phyloP scores from a whole-genome alignment of 2,888 invertebrate species.

The Dolomedes plantarius region DNA sequence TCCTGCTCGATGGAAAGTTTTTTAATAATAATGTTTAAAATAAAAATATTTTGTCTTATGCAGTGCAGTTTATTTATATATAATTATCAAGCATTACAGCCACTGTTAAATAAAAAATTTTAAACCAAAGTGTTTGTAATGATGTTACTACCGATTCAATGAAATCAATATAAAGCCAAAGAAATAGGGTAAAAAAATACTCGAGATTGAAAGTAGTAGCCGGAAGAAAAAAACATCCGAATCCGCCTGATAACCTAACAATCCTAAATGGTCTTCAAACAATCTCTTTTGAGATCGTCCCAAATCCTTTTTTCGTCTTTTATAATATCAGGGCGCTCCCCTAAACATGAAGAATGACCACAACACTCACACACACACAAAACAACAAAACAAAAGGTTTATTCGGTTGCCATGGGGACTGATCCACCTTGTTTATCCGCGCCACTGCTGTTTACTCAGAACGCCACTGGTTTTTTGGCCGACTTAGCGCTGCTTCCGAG shows the following conservation, averaged over 20 bases:
- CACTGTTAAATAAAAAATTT: no score
- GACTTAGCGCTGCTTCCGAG: background rate
- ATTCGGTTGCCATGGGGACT: conserved; percentile 48
- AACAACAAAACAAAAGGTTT: conserved; percentile 8
- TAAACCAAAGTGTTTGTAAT: no score
- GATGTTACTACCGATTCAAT: no score
- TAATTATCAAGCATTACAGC: no score
- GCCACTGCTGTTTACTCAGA: conserved; percentile 44
- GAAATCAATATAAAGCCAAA: no score
- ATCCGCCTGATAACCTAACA: conserved; percentile 1
- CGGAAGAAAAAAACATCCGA: background rate
- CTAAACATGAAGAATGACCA: conserved; percentile 12
- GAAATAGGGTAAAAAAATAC: no score
- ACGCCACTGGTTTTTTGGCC: background rate
- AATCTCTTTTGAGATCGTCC: conserved; percentile 6
- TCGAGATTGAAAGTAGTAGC: no score
- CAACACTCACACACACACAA: background rate
- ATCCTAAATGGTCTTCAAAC: background rate
- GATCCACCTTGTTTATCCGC: conserved; percentile 63
- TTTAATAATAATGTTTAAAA: no score
- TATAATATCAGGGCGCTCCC: background rate
- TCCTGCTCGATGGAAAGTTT: no score
- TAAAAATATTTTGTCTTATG: no score
- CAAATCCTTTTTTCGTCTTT: background rate
- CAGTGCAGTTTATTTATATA: no score